Conservation (phyloP, 2,888 invertebrate genomes). For the Cylindroiulus punctatus region DNA sequence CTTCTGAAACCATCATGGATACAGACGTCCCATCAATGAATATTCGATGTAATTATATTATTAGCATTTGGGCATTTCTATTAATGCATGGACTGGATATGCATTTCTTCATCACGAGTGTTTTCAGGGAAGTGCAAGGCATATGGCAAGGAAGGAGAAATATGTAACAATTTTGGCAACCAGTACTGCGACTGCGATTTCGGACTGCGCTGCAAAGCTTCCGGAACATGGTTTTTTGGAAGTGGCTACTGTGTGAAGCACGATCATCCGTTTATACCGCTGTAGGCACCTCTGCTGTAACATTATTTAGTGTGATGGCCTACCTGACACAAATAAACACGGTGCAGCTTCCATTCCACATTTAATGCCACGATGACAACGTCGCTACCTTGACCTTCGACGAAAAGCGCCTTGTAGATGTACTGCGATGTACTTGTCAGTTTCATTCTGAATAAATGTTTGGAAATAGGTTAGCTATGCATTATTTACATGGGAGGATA, state of each 20-base stretch:
- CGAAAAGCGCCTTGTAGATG: conserved; percentile 80
- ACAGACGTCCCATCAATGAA: background rate
- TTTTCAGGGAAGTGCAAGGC: conserved; percentile 54
- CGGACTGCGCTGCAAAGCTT: conserved; percentile 50
- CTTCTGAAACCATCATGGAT: conserved; percentile 53
- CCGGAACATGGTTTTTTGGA: conserved; percentile 55
- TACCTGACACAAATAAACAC: conserved; percentile 78
- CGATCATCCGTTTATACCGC: too few species aligned
- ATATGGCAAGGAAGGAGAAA: conserved; percentile 49
- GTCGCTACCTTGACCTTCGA: conserved; percentile 80
- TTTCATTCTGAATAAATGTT: conserved; percentile 70
- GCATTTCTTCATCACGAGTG: background rate
- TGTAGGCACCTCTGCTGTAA: background rate
- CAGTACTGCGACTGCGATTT: conserved; percentile 53
- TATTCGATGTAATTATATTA: conserved; percentile 50
- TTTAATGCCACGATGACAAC: conserved; percentile 77
- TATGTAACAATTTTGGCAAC: conserved; percentile 55
- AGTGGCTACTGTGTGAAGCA: conserved; percentile 51
- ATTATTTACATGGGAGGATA: too few species aligned
- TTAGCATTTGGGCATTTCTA: background rate
- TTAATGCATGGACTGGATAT: background rate
- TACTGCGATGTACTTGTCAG: conserved; percentile 79
- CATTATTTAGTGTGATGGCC: too few species aligned
- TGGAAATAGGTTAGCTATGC: background rate
- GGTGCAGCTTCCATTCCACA: conserved; percentile 79